These are phyloP conservation scores for Stenotaenia linearis DNA, from an alignment of 2,888 invertebrate species.

Conservation along the genomic window DNA sequence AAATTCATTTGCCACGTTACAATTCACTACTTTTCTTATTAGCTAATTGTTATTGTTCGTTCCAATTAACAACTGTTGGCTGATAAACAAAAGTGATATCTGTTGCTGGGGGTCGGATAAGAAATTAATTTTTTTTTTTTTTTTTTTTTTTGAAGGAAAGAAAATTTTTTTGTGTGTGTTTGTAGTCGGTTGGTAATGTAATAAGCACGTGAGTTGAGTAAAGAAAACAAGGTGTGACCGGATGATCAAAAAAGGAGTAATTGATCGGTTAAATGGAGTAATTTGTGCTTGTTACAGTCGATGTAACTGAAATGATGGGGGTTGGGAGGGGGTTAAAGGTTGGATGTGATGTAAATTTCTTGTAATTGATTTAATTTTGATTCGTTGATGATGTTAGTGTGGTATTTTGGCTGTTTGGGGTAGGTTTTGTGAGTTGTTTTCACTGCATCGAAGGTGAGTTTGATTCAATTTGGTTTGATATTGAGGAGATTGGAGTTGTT, in stretches of 20 bases:
- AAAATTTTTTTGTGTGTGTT: background rate
- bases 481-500: no score
- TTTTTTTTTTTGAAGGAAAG: background rate
- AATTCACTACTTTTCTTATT: constrained; percentile 20
- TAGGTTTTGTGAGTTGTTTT: no score
- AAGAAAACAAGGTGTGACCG: background rate
- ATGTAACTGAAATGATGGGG: background rate
- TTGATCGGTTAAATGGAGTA: background rate
- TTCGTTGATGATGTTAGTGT: no score
- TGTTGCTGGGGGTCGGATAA: background rate
- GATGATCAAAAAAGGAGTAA: background rate
- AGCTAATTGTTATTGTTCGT: constrained; percentile 23
- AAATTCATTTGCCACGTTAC: constrained; percentile 13
- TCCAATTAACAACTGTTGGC: background rate
- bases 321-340: no score
- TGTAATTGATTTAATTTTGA: no score
- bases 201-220: background rate
- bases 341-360: no score
- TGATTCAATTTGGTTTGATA: no score
- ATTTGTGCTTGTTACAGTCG: background rate
- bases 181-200: background rate
- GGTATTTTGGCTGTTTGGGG: no score
- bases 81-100: background rate
- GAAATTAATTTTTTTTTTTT: no score
- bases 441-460: no score